phyloP scores from a whole-genome alignment of 2,888 invertebrate genomes.

The Dryadula phaetusa region DNA sequence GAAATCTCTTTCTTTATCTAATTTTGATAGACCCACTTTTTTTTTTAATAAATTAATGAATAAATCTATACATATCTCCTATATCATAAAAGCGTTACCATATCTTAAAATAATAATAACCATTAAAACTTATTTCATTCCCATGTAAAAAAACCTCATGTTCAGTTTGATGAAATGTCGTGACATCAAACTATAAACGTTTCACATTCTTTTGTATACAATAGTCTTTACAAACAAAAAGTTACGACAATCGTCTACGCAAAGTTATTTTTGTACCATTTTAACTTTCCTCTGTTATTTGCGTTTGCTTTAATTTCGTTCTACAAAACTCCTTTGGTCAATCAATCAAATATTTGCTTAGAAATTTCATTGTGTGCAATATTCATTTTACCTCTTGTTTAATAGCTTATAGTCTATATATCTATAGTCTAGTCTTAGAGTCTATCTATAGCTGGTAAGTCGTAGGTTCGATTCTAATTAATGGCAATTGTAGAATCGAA shows the following conservation, averaged over 20 bases:
- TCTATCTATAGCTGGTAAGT: no score
- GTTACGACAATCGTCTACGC: constrained; percentile 15
- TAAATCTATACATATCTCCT: no score
- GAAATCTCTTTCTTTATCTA: no score
- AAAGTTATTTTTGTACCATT: constrained; percentile 22
- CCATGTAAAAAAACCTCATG: not conserved
- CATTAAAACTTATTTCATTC: no score
- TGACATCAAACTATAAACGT: constrained; percentile 7
- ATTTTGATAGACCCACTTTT: no score
- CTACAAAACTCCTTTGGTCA: constrained; percentile 19
- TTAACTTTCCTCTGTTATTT: constrained; percentile 27
- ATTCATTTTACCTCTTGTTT: constrained; percentile 6
- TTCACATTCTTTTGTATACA: constrained; percentile 17
- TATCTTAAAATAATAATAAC: no score
- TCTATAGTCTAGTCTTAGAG: no score
- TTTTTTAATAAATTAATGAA: no score
- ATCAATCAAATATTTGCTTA: constrained; percentile 3
- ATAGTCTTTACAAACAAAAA: constrained; percentile 14
- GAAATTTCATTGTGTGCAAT: not conserved
- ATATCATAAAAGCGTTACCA: no score
- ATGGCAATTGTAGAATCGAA: no score
- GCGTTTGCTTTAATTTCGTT: constrained; percentile 14
- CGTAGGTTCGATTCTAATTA: no score
- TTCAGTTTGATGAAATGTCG: constrained; percentile 7
- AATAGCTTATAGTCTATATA: no score